Base-by-base conservation (phyloP, 2,113 vertebrate genomes). In the Balaeniceps rex region DNA sequence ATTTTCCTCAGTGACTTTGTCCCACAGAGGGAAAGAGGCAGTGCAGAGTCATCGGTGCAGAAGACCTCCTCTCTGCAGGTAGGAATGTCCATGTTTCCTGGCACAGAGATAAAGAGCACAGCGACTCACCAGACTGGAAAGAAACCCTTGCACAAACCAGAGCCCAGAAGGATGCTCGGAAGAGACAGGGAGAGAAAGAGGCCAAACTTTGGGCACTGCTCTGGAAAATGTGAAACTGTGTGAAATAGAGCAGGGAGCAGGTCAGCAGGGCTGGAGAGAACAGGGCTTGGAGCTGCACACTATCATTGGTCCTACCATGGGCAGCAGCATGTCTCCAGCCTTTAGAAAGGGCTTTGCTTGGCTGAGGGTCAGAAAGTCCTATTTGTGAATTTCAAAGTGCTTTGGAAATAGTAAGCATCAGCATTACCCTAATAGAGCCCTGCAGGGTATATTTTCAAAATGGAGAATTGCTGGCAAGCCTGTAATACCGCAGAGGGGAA, bases 401-500 rank as follows among this genome's bases (percentile, higher is more conserved):
- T 88, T 81, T 61, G 79, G 83, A 88, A 95, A 65, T 36, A 76
- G 57, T 68, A 87, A 93, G 46, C 66, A 55, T 76, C 49, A 65
- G 65, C 57, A 79, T 79, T 94, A 82, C 54, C 83, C 57, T 75
- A 78, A 84, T 1, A 75, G 86, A 83, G 72, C 26, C 38, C 96
- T 72, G 69, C 44, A 61, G 95, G 91, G 40, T 74, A 8, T 69
- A 49, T 87, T 94, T 95, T 89, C 91, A 93, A 93, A 76, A 65
- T 4, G 26, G 61, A 72, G 77, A 79, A 65, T 76, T 89, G 78
- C 87, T 91, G 89, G 83, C 74, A 89, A 94, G 87, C 89, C 66
- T 93, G 74, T 58, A 87, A 78, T 61, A 87, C 78, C 54, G 0
- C 74, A 89, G 85, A 90, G 81, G 89, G 91, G 74, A 96, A 97